These are phyloP conservation scores for Leptarthrus brevirostris DNA, from an alignment of 2,888 invertebrate species.

Conservation along the genomic window DNA sequence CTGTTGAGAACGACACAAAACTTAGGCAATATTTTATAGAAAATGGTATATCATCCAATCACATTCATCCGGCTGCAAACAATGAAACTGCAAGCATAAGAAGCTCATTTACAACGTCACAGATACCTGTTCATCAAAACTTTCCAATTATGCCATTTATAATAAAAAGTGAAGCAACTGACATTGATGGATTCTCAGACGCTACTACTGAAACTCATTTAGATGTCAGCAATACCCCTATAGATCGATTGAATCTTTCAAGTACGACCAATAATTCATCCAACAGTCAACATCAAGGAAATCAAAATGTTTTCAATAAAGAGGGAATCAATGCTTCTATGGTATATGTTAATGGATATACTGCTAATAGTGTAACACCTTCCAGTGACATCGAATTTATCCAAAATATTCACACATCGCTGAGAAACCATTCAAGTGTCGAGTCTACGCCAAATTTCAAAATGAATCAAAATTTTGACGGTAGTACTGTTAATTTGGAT, in stretches of 20 bases:
- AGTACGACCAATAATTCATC: constrained; percentile 15
- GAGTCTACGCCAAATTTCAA: not conserved
- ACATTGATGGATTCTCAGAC: constrained; percentile 52
- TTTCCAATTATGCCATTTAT: constrained; percentile 51
- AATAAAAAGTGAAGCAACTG: constrained; percentile 52
- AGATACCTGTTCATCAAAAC: not conserved
- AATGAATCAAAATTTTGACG: not conserved
- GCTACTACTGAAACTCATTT: constrained; percentile 50
- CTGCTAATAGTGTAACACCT: constrained; percentile 34
- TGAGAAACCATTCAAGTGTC: not conserved
- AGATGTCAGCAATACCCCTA: constrained; percentile 16
- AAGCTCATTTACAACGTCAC: constrained; percentile 25
- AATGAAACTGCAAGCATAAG: constrained; percentile 10
- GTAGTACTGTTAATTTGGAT: not conserved
- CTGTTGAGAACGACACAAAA: constrained; percentile 56
- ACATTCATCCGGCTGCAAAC: not conserved
- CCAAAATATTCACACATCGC: constrained; percentile 4
- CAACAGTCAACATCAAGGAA: not conserved
- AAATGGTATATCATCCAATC: constrained; percentile 52
- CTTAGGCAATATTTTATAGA: constrained; percentile 56
- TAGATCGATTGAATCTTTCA: constrained; percentile 17
- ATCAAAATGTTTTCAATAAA: not conserved
- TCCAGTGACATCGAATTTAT: constrained; percentile 51
- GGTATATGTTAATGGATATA: constrained; percentile 41
- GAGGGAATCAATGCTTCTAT: constrained; percentile 28